Evolutionary conservation across 2,888 invertebrate species (phyloP), one percentile per base, ranked within the genome.

Genomic region (Eupithecia subumbrata): DNA sequence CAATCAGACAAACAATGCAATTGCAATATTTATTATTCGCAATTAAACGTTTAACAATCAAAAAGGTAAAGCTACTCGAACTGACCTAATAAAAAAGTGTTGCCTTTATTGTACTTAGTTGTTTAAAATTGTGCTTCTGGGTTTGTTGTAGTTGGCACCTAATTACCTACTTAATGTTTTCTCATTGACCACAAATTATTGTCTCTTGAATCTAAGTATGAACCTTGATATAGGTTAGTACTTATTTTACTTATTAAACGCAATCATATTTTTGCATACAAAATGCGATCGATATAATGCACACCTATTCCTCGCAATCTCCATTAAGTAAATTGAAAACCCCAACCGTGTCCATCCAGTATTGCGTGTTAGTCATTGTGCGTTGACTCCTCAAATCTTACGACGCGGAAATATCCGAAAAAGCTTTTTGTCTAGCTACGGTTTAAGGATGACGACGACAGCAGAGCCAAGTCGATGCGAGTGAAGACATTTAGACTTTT

Each of bases 351-450:
- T 75, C 71, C 66, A 77, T 75, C 80, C 78, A 81, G 82, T 43
- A 68, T 34, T 22, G 85, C 82, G 82, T 84, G 69, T 83, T 83
- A 37, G 22, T 56, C 22, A 22, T 56, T 22, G 56, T 56, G 56
- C 52, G 18, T 22, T 25, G 25, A 25, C 22, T 60, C 25, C 22
- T 60, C 12, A 60, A 12, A 60, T 60, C 5, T 60, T 14, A 60
- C 60, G 60, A 60, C 60, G 25, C 60, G 25, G 60, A 60, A 25
- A 25, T 22, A 25, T 60, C 60, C 60, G 12, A 56, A 56, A 52
- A 56, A 56, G 56, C 22, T 22, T 11, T 22, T 40, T 40, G 40
- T 40, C 40, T 40, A 40, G 40, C 9, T 40, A 9, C 40, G 40
- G 40, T 40, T 40, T 40, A 40, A 1, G 40, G 40, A 43, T 43